Evolutionary conservation across 2,888 invertebrate genomes (phyloP).

Genomic region (Chrysolina oricalcia): DNA sequence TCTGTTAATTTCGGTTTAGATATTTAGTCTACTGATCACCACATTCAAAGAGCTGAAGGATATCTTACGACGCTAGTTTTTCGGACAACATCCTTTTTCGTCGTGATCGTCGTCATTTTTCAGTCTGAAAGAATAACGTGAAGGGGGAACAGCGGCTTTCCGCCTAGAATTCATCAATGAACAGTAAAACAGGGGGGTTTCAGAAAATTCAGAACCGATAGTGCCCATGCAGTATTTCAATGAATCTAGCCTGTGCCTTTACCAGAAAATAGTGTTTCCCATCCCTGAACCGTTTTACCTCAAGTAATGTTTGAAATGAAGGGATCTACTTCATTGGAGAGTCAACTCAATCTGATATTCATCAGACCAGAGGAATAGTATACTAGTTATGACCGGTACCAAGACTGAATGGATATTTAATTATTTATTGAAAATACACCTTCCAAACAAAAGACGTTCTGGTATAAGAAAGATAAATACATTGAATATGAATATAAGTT

Average conservation of each 20-base stretch:
- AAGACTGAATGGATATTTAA: too few relatives aligned
- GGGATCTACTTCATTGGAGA: too few relatives aligned
- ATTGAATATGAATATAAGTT: too few relatives aligned
- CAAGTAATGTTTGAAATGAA: too few relatives aligned
- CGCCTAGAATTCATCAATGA: slow-evolving; percentile 36
- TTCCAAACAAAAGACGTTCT: too few relatives aligned
- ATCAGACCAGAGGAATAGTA: too few relatives aligned
- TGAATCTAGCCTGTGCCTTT: not conserved
- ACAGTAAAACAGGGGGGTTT: not conserved
- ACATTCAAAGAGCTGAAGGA: not conserved
- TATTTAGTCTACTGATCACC: slow-evolving; percentile 8
- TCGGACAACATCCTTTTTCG: slow-evolving; percentile 22
- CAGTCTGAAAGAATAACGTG: slow-evolving; percentile 48
- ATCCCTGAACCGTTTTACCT: not conserved
- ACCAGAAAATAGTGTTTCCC: not conserved
- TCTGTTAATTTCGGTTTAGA: not conserved
- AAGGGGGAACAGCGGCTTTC: slow-evolving; percentile 37
- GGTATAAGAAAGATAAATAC: too few relatives aligned
- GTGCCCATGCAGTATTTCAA: not conserved
- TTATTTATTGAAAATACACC: too few relatives aligned
- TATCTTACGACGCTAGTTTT: slow-evolving; percentile 17
- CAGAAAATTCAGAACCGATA: slow-evolving; percentile 13
- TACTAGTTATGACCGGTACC: too few relatives aligned
- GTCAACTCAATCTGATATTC: too few relatives aligned
- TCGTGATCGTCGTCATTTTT: slow-evolving; percentile 39